Conservation (phyloP, 2,888 invertebrate species). For the Adela reaumurella region DNA sequence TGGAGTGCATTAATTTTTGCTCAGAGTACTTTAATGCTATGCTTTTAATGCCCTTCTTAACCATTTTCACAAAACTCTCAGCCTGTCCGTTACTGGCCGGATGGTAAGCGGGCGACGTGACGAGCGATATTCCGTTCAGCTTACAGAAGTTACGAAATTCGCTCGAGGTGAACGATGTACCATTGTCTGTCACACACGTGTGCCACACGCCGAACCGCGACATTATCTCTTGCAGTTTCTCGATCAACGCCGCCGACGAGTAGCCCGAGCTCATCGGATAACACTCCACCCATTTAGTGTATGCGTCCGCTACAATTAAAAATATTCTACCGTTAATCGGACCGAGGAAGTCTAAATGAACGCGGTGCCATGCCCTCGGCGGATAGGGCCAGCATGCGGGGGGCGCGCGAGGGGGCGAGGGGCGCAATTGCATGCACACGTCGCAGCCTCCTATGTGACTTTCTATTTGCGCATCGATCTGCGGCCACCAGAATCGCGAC, state of each 20-base stretch:
- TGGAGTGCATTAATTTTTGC: constrained; percentile 1
- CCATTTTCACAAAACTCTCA: constrained; percentile 11
- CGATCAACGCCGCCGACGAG: constrained; percentile 6
- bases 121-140: constrained; percentile 12
- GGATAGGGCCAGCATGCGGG: constrained; percentile 7
- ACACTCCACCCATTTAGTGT: constrained; percentile 14
- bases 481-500: constrained; percentile 5
- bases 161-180: constrained; percentile 9
- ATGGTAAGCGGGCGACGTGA: constrained; percentile 9
- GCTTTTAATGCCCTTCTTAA: constrained; percentile 13
- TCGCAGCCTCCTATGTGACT: not conserved
- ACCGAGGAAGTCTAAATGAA: constrained; percentile 15
- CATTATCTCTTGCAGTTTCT: constrained; percentile 11
- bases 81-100: constrained; percentile 12
- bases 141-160: constrained; percentile 12
- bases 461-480: constrained; percentile 2
- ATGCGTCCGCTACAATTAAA: constrained; percentile 13
- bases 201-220: constrained; percentile 9
- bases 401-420: constrained; percentile 10
- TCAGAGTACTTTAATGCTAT: constrained; percentile 5
- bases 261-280: constrained; percentile 9
- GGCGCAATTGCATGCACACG: constrained; percentile 3
- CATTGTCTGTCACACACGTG: constrained; percentile 13
- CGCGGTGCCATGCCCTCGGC: constrained; percentile 9
- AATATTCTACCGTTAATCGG: constrained; percentile 10